These are phyloP conservation scores for Deilephila porcellus DNA, from an alignment of 2,888 invertebrate genomes.

Conservation along the genomic window DNA sequence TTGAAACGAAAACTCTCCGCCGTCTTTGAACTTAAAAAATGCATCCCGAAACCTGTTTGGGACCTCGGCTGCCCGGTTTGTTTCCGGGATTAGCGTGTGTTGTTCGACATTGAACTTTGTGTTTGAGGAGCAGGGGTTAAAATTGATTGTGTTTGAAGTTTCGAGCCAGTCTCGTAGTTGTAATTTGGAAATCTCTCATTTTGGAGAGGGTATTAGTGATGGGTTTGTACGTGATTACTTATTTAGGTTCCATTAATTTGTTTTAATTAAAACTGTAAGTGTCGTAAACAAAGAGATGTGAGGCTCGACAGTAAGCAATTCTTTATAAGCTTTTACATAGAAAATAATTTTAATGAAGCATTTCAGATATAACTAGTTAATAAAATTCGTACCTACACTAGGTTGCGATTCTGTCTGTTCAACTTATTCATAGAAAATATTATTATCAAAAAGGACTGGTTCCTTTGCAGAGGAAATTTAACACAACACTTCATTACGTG, in stretches of 20 bases:
- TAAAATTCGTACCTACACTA: too few relatives aligned
- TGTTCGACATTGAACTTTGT: constrained; percentile 8
- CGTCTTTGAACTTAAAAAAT: constrained; percentile 24
- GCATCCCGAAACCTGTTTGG: constrained; percentile 28
- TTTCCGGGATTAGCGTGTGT: constrained; percentile 38
- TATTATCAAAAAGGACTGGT: too few relatives aligned
- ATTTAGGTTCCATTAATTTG: constrained; percentile 3
- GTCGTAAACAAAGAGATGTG: too few relatives aligned
- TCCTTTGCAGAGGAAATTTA: too few relatives aligned
- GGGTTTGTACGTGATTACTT: constrained; percentile 26
- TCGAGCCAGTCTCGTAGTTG: neutral
- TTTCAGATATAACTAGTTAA: too few relatives aligned
- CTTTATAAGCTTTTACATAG: too few relatives aligned
- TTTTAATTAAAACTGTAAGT: neutral
- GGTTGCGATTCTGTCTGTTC: too few relatives aligned
- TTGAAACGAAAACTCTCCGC: constrained; percentile 23
- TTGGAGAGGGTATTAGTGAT: constrained; percentile 34
- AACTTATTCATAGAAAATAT: too few relatives aligned
- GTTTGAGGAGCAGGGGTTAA: neutral
- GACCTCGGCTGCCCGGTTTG: constrained; percentile 35
- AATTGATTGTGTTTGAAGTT: neutral
- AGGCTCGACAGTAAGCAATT: too few relatives aligned
- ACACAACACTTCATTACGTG: too few relatives aligned
- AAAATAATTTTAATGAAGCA: too few relatives aligned
- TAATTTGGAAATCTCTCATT: constrained; percentile 4